These are phyloP conservation scores for Dermatemys mawii DNA, from an alignment of 2,113 vertebrate genomes.

Conservation along the genomic window DNA sequence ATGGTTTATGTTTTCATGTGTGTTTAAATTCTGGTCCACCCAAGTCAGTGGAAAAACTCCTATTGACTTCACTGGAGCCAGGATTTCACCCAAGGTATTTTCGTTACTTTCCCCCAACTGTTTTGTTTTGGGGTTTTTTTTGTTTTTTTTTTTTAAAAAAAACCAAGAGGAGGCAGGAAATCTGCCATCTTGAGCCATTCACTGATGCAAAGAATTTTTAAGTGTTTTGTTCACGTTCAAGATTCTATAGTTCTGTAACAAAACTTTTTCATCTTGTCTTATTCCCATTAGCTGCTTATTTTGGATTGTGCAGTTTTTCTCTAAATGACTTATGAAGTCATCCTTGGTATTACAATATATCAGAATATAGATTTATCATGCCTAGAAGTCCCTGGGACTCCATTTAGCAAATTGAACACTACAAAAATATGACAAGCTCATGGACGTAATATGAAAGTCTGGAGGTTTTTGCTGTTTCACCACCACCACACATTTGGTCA, in stretches of 20 bases:
- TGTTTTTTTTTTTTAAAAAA: not conserved
- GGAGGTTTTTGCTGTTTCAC: not conserved
- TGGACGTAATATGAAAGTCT: not conserved
- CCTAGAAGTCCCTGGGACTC: not conserved
- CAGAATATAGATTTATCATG: not conserved
- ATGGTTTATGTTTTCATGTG: not conserved
- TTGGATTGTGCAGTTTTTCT: not conserved
- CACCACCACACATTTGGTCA: not conserved
- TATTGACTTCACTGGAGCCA: not conserved
- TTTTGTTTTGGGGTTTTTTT: no score
- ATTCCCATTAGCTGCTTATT: not conserved
- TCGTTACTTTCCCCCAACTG: not conserved
- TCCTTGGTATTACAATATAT: not conserved
- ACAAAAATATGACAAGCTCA: not conserved
- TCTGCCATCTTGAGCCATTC: fast-evolving
- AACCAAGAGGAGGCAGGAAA: not conserved
- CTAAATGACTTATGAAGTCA: not conserved
- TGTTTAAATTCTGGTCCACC: not conserved
- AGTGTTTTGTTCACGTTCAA: not conserved
- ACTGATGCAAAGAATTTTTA: fast-evolving
- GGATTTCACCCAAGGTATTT: not conserved
- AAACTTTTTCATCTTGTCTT: not conserved
- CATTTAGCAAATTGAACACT: not conserved
- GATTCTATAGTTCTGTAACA: not conserved
- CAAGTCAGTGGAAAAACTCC: not conserved